phyloP scores from a whole-genome alignment of 2,888 invertebrate species.

The Dryomyza anilis region DNA sequence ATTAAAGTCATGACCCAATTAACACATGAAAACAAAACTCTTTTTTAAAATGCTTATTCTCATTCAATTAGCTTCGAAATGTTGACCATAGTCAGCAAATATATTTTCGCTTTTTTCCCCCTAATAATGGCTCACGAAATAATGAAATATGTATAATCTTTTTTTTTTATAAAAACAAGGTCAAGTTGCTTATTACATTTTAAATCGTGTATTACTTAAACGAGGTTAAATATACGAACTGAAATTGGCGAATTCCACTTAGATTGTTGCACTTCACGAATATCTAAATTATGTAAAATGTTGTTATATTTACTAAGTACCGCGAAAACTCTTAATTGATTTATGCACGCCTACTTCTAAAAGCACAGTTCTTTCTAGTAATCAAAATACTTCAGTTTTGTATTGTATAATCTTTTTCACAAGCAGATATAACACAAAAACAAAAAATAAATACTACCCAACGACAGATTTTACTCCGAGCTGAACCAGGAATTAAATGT shows the following conservation, averaged over 20 bases:
- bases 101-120: neutral
- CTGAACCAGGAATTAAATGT: neutral
- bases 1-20: neutral
- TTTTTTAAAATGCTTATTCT: constrained; percentile 3
- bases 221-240: no score
- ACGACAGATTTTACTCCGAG: constrained; percentile 20
- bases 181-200: no score
- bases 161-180: no score
- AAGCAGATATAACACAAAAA: neutral
- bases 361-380: no score
- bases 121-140: no score
- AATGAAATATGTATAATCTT: no score
- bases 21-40: neutral
- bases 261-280: no score
- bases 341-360: no score
- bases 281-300: neutral
- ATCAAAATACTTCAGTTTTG: no score
- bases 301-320: neutral
- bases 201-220: no score
- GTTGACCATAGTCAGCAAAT: neutral
- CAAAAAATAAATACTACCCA: constrained; percentile 9
- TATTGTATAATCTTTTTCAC: no score
- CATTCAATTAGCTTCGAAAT: neutral
- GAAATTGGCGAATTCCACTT: no score
- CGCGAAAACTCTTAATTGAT: neutral